Percentiles rank a stretch among this genome's conserved stretches.
These are phyloP conservation scores for Amphiprion clarkii DNA, from an alignment of 2,797 vertebrate species.

Conservation along the genomic window DNA sequence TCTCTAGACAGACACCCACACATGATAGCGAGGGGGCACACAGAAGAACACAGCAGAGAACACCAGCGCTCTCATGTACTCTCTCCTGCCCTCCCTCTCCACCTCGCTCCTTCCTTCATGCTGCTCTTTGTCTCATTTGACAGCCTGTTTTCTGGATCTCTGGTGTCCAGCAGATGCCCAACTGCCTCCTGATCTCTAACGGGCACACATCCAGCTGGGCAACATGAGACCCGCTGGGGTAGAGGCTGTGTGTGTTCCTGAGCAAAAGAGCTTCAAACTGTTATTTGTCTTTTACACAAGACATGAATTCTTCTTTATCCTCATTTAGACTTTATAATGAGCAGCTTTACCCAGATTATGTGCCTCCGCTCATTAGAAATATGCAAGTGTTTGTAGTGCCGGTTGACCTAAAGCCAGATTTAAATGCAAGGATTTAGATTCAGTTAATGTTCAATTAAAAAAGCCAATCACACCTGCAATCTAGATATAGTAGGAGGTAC, in stretches of 20 bases:
- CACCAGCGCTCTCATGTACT: slow-evolving; percentile 9
- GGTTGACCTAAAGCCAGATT: too few relatives aligned
- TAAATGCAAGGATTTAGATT: too few relatives aligned
- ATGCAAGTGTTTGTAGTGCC: too few relatives aligned
- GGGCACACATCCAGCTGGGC: slow-evolving; percentile 29
- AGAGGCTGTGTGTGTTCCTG: neutral
- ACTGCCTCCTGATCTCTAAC: slow-evolving; percentile 33
- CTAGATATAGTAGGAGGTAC: too few relatives aligned
- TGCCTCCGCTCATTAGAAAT: too few relatives aligned
- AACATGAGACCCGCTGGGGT: slow-evolving; percentile 41
- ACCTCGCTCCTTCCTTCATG: slow-evolving; percentile 27
- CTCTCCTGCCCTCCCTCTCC: slow-evolving; percentile 28
- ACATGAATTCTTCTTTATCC: too few relatives aligned
- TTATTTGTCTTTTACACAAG: too few relatives aligned
- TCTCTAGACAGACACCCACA: slow-evolving; percentile 38
- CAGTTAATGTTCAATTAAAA: too few relatives aligned
- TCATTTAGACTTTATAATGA: too few relatives aligned
- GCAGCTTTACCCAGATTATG: too few relatives aligned
- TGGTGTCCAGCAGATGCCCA: slow-evolving; percentile 31
- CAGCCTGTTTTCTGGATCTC: slow-evolving; percentile 45
- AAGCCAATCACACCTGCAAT: too few relatives aligned
- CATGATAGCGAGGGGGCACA: slow-evolving; percentile 14
- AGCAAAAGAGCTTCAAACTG: too few relatives aligned
- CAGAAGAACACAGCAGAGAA: slow-evolving; percentile 3
- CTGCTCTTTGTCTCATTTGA: slow-evolving; percentile 66